phyloP scores from a whole-genome alignment of 2,797 vertebrate genomes.

The Luscinia megarhynchos region DNA sequence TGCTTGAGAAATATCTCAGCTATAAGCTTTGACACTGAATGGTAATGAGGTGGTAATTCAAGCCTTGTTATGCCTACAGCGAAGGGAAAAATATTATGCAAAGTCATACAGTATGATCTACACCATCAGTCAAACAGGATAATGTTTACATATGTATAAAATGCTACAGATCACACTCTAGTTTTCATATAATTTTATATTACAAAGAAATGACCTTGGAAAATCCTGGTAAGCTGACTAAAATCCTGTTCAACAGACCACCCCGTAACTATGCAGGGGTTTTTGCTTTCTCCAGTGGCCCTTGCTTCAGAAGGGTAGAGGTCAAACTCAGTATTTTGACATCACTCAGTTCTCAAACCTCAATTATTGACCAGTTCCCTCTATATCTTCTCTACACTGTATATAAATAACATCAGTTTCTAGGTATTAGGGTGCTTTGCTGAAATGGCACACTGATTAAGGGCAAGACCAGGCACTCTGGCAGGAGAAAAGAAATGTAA shows the following conservation, averaged over 20 bases:
- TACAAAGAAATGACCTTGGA: neutral
- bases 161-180: neutral
- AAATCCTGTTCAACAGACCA: neutral
- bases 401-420: neutral
- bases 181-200: neutral
- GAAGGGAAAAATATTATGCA: conserved; percentile 20
- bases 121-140: conserved; percentile 11
- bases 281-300: neutral
- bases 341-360: neutral
- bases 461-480: neutral
- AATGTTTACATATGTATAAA: conserved; percentile 2
- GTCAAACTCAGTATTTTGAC: neutral
- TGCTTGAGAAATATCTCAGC: conserved; percentile 3
- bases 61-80: conserved; percentile 1
- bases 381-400: neutral
- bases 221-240: neutral
- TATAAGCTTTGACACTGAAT: conserved; percentile 12
- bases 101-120: neutral
- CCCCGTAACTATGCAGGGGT: neutral
- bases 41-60: conserved; percentile 20
- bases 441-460: neutral
- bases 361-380: neutral
- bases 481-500: neutral
- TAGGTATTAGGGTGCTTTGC: neutral
- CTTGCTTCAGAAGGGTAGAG: neutral